phyloP scores from a whole-genome alignment of 2,113 vertebrate species.

The Cyanistes caeruleus region DNA sequence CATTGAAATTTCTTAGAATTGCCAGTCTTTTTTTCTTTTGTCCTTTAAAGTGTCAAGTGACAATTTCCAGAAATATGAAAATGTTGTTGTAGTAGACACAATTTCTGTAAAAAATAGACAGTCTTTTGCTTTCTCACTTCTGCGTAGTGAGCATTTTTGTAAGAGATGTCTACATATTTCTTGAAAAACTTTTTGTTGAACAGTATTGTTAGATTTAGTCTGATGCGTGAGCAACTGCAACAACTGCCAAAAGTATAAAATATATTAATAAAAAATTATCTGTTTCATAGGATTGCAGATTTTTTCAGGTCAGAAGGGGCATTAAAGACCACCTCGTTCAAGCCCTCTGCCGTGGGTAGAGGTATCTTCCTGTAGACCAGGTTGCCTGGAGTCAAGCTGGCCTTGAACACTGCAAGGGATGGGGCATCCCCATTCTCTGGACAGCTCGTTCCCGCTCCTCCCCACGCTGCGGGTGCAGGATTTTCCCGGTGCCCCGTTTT shows the following conservation, averaged over 20 bases:
- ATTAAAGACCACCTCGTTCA: too few species aligned
- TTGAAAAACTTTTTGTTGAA: background rate
- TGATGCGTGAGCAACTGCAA: background rate
- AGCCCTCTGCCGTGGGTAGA: background rate
- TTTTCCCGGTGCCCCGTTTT: accelerated
- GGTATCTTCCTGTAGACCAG: accelerated
- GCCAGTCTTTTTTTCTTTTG: accelerated
- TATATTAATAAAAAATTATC: background rate
- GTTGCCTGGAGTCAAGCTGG: background rate
- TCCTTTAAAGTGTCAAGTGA: background rate
- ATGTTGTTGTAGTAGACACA: background rate
- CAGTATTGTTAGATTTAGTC: too few species aligned
- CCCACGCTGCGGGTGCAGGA: accelerated
- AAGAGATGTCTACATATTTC: background rate
- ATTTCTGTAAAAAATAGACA: background rate
- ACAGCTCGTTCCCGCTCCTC: background rate
- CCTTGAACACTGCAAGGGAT: background rate
- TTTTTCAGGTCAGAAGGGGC: background rate
- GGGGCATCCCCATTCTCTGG: accelerated
- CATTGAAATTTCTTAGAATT: background rate
- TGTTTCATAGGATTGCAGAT: background rate
- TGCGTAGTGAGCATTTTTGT: accelerated
- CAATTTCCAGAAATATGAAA: background rate
- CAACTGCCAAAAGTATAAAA: background rate
- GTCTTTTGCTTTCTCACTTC: background rate